These are phyloP conservation scores for Dascillus cervinus DNA, from an alignment of 2,888 invertebrate genomes.

Conservation along the genomic window DNA sequence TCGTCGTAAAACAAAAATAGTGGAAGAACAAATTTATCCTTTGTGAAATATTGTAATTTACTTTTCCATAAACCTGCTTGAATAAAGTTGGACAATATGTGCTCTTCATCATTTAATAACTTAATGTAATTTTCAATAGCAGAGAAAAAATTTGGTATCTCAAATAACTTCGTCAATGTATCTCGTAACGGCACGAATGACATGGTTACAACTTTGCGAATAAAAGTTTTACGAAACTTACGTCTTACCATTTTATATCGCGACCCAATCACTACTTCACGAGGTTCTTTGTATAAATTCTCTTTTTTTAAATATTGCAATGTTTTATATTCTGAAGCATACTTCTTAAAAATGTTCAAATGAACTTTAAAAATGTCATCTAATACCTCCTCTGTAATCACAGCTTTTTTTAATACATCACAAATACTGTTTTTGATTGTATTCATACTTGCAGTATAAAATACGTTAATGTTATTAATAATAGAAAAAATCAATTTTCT, in stretches of 20 bases:
- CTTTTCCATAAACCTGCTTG: background rate
- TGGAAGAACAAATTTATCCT: constrained; percentile 3
- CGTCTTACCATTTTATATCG: background rate
- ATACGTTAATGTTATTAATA: no score
- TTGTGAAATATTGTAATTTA: background rate
- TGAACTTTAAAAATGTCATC: background rate
- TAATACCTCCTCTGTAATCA: no score
- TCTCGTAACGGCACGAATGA: background rate
- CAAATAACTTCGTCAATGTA: background rate
- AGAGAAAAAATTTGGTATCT: background rate
- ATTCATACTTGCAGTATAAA: no score
- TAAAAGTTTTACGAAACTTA: background rate
- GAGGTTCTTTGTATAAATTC: background rate
- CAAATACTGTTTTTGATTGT: no score
- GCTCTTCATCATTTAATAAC: background rate
- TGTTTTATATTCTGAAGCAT: constrained; percentile 1
- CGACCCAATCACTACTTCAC: background rate
- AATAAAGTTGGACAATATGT: background rate
- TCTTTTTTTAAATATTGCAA: background rate
- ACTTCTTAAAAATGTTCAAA: background rate
- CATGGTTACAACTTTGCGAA: background rate
- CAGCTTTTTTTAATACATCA: no score
- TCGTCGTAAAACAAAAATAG: constrained; percentile 8
- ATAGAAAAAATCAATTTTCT: no score
- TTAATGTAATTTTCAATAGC: background rate